Evolutionary conservation across 2,888 invertebrate genomes (phyloP).

Genomic region (Tetheella fluctuosa): DNA sequence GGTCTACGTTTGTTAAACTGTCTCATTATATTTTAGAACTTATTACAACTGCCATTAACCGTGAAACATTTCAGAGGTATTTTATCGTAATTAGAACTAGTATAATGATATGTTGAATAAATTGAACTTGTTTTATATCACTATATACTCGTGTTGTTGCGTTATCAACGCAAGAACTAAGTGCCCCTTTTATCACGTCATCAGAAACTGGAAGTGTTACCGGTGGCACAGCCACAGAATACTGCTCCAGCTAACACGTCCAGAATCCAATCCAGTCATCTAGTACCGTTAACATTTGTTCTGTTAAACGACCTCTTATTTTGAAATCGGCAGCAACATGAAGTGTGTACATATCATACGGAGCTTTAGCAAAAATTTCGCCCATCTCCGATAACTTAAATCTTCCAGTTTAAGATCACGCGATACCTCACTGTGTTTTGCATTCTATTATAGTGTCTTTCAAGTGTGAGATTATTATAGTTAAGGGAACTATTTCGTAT

Average conservation of each 20-base stretch:
- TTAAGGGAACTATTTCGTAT: constrained; percentile 48
- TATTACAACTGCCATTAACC: constrained; percentile 5
- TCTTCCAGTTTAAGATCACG: constrained; percentile 9
- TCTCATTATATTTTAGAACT: neutral
- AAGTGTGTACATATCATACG: neutral
- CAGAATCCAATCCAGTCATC: neutral
- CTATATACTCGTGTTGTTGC: constrained; percentile 34
- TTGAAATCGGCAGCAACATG: neutral
- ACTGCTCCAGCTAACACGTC: neutral
- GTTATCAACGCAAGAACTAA: constrained; percentile 18
- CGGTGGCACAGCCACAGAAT: neutral
- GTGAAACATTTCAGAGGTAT: neutral
- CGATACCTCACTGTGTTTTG: constrained; percentile 25
- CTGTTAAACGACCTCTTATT: neutral
- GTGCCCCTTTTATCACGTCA: neutral
- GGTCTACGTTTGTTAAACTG: neutral
- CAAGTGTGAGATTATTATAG: constrained; percentile 59
- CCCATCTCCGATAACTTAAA: neutral
- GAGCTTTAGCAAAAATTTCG: neutral
- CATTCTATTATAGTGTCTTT: constrained; percentile 28
- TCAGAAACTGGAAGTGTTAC: neutral
- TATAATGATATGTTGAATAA: constrained; percentile 31
- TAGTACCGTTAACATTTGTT: no score
- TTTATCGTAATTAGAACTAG: constrained; percentile 24
- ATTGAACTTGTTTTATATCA: constrained; percentile 24